Base-by-base conservation (phyloP, 2,113 vertebrate species). In the Mirounga angustirostris region DNA sequence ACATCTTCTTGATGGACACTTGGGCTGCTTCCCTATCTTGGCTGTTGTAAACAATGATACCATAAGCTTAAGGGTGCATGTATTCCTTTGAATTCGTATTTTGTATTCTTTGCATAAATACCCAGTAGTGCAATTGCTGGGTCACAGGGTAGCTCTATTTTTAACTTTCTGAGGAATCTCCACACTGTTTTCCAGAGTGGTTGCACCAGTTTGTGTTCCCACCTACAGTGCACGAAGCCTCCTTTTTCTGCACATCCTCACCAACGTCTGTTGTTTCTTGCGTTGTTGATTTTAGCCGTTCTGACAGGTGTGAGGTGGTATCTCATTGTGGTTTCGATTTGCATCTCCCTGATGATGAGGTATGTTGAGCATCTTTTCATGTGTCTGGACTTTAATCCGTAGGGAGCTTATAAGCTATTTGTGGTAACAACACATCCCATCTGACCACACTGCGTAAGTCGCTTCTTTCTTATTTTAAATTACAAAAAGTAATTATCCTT, bases 401-500 rank as follows among this genome's bases (percentile, higher is more conserved):
- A 94, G 73, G 33, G 73, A 86, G 22, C 78, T 61, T 88, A 33
- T 69, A 84, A 78, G 10, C 16, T 15, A 26, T 76, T 36, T 63
- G 30, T 18, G 13, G 18, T 43, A 58, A 63, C 7, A 92, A 96
- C 19, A 88, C 71, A 84, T 56, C 26, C n/a, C 33, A 52, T 28
- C 52, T 83, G 33, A 94, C 36, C 40, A 73, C 21, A 5, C n/a
- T 24, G 7, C 9, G 15, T 19, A 59, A 85, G 36, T 87, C 46
- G 73, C 65, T 56, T 73, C 67, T 73, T 52, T 54, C 40, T 36
- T 71, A 43, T n/a, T 61, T 71, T 36, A 73, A 56, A 63, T 67
- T 56, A 95, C 14, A 54, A 63, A 63, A 92, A 97, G 61, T 8
- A 73, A 71, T 43, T 30, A 82, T 19, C 40, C 84, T 71, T 61